These are phyloP conservation scores for Brachionus manjavacas DNA, from an alignment of 1,140 invertebrate species.

Conservation along the genomic window DNA sequence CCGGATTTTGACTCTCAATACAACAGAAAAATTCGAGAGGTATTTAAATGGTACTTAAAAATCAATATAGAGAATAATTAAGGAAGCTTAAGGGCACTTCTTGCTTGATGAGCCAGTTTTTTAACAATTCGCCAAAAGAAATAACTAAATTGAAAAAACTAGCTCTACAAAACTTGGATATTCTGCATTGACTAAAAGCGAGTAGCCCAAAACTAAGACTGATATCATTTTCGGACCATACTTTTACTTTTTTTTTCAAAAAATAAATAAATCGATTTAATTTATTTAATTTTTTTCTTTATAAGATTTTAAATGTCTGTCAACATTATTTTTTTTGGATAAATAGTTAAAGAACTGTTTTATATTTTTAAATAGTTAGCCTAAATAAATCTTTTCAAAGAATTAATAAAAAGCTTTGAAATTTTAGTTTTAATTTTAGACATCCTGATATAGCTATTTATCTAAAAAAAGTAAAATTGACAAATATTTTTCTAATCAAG, in stretches of 20 bases:
- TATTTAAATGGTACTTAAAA: constrained; percentile 37
- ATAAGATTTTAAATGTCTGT: too few relatives aligned
- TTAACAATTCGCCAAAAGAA: neutral
- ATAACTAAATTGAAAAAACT: neutral
- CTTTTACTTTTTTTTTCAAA: neutral
- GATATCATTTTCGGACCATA: neutral
- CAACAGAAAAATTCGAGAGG: neutral
- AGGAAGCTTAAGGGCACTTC: constrained; percentile 22
- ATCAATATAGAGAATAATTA: constrained; percentile 33
- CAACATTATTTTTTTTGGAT: too few relatives aligned
- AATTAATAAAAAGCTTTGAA: too few relatives aligned
- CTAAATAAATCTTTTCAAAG: too few relatives aligned
- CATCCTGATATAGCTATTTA: too few relatives aligned
- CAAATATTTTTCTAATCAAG: too few relatives aligned
- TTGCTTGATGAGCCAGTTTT: neutral
- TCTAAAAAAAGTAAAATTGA: too few relatives aligned
- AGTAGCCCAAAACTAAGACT: neutral
- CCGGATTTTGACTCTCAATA: neutral
- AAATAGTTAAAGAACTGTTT: too few relatives aligned
- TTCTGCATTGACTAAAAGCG: neutral
- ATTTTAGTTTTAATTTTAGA: too few relatives aligned
- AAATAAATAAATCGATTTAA: neutral
- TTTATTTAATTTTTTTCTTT: neutral
- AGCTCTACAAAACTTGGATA: constrained; percentile 1
- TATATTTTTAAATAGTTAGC: too few relatives aligned